A percentile compares a stretch with the other conserved stretches of the same genome.
Evolutionary conservation across 2,797 vertebrate species (phyloP).

Genomic region (Taenioides sp.): DNA sequence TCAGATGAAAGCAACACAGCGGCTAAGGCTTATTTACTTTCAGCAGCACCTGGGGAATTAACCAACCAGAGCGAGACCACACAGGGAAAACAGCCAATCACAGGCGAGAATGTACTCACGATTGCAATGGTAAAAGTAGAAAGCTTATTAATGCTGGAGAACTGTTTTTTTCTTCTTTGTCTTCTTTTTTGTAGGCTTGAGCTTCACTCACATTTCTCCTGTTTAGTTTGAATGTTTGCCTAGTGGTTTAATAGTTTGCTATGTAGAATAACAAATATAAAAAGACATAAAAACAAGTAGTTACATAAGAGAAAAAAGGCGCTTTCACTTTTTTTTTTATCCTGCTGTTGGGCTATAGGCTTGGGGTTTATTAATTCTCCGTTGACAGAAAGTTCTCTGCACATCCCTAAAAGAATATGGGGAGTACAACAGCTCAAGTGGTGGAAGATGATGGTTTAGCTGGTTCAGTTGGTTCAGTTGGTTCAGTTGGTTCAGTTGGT

Average conservation of each 20-base stretch:
- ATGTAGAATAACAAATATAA: too few relatives aligned
- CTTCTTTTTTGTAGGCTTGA: too few relatives aligned
- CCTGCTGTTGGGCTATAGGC: too few relatives aligned
- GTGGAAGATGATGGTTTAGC: neutral
- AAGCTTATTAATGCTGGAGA: neutral
- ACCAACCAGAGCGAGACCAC: slow-evolving; percentile 14
- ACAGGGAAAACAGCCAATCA: slow-evolving; percentile 16
- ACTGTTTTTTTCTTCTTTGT: neutral
- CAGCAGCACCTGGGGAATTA: slow-evolving; percentile 26
- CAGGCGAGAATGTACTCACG: neutral
- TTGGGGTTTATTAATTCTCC: too few relatives aligned
- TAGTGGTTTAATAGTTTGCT: too few relatives aligned
- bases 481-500: too few relatives aligned
- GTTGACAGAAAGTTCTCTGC: neutral
- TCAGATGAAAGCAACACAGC: slow-evolving; percentile 42
- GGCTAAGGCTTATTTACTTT: slow-evolving; percentile 48
- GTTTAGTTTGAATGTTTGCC: too few relatives aligned
- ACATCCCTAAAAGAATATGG: neutral
- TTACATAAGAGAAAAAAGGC: too few relatives aligned
- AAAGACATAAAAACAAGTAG: too few relatives aligned
- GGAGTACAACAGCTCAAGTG: neutral
- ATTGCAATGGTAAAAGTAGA: neutral
- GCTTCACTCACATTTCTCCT: too few relatives aligned
- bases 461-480: neutral
- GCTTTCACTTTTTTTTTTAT: too few relatives aligned